A percentile compares a stretch with the other conserved stretches of the same genome.
phyloP scores from a whole-genome alignment of 2,113 vertebrate genomes.

The Corvus cornix region DNA sequence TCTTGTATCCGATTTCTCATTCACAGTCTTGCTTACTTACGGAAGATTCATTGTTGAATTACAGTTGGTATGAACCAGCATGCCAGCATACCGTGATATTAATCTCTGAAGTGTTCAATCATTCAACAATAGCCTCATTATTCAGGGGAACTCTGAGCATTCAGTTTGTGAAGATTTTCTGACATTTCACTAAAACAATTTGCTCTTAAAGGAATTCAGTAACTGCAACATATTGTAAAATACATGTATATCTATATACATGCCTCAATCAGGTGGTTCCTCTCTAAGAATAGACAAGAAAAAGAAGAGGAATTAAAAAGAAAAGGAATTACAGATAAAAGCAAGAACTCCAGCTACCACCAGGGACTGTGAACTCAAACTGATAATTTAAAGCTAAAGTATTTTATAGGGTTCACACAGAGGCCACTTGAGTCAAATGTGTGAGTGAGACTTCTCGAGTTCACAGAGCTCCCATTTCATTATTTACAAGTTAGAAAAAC shows the following conservation, averaged over 20 bases:
- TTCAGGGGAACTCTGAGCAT: conserved; percentile 25
- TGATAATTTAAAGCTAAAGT: conserved; percentile 49
- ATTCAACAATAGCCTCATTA: conserved; percentile 65
- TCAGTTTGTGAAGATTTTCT: conserved; percentile 47
- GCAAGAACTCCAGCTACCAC: conserved; percentile 21
- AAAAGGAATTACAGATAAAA: conserved; percentile 1
- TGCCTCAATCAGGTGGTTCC: conserved; percentile 15
- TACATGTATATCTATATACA: background rate
- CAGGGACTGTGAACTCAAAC: conserved; percentile 31
- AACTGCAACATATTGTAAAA: conserved; percentile 1
- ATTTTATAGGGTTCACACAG: conserved; percentile 54
- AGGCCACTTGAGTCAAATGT: conserved; percentile 29
- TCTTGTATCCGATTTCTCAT: background rate
- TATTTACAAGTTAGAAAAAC: conserved; percentile 30
- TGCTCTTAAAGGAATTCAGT: conserved; percentile 42
- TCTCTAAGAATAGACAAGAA: background rate
- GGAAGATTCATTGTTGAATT: conserved; percentile 64
- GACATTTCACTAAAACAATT: conserved; percentile 56
- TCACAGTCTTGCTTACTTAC: conserved; percentile 19
- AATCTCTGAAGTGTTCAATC: conserved; percentile 66
- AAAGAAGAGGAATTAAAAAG: background rate
- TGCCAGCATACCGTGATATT: conserved; percentile 50
- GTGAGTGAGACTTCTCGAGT: background rate
- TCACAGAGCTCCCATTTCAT: conserved; percentile 27
- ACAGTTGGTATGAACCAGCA: conserved; percentile 38